Conservation (phyloP, 2,888 invertebrate genomes). For the Fragum fragum region DNA sequence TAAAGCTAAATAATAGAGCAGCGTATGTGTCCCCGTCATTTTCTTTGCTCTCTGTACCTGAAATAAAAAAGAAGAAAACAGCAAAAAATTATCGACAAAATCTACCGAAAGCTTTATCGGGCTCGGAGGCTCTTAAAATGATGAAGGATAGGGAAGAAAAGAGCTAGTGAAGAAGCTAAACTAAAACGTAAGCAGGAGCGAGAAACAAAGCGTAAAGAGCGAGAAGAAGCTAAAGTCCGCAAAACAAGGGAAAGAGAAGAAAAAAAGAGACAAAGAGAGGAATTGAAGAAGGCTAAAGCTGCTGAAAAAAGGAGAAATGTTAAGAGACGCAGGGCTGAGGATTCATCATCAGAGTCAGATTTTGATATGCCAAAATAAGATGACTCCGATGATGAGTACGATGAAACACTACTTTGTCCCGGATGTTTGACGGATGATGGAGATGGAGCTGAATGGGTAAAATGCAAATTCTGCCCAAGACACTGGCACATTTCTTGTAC, state of each 20-base stretch:
- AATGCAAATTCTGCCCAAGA: background rate
- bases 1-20: background rate
- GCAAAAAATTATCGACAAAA: background rate
- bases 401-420: background rate
- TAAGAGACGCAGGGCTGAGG: background rate
- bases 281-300: background rate
- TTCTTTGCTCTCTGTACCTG: slow-evolving; percentile 10
- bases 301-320: background rate
- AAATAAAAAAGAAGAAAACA: slow-evolving; percentile 10
- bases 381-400: slow-evolving; percentile 12
- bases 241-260: slow-evolving; percentile 17
- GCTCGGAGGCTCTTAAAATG: slow-evolving; percentile 22
- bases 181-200: slow-evolving; percentile 19
- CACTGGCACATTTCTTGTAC: slow-evolving; percentile 4
- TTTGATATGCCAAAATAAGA: background rate
- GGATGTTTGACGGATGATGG: background rate
- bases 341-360: slow-evolving; percentile 7
- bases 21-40: slow-evolving; percentile 24
- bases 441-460: background rate
- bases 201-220: background rate
- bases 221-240: background rate
- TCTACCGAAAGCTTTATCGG: slow-evolving; percentile 31
- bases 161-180: slow-evolving; percentile 17
- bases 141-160: slow-evolving; percentile 15
- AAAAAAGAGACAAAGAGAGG: background rate